Evolutionary conservation across 2,888 invertebrate genomes (phyloP), one percentile per base, ranked within the genome.

Genomic region (Phyto melanocephala): DNA sequence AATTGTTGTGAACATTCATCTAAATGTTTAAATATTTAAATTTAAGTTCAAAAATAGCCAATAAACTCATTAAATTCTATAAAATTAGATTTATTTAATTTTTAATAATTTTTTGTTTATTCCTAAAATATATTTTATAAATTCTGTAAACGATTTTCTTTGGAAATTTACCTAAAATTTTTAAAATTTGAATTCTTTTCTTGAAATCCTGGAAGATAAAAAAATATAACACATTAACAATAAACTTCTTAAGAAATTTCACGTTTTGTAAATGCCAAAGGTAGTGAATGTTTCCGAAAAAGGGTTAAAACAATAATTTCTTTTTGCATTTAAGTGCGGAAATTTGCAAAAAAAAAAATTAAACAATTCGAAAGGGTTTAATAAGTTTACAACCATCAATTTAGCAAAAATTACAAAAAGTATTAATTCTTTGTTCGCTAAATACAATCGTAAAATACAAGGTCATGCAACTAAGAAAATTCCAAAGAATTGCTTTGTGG

Each of bases 281-380:
- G n/a, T 24, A 35, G 42, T n/a, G 24, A 22, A 42, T 24, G 62
- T 62, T 28, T 28, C 28, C 28, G 24, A 2, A 8, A 42, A 62
- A 62, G 62, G 62, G 62, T 62, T 62, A 62, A 62, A 24, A 28
- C 17, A 50, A 50, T 22, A 13, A 22, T 11, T 20, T 47, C n/a
- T 56, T 65, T 74, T 65, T 56, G 74, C 63, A 65, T 54, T 22
- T 56, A 65, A 56, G 54, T 74, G 74, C 63, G 54, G 65, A 74
- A 65, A 42, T 20, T 11, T 37, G 52, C 35, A 50, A 20, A 68
- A 37, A 37, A 68, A 17, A 28, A 6, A n/a, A n/a, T n/a, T n/a
- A n/a, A 24, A 37, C 15, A 62, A 15, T 13, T 8, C 7, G 37
- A 28, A 68, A 40, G 45, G 45, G 45, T 63, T 63, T 45, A 28